Conservation (phyloP, 1,140 invertebrate genomes). For the Sitophilus oryzae region DNA sequence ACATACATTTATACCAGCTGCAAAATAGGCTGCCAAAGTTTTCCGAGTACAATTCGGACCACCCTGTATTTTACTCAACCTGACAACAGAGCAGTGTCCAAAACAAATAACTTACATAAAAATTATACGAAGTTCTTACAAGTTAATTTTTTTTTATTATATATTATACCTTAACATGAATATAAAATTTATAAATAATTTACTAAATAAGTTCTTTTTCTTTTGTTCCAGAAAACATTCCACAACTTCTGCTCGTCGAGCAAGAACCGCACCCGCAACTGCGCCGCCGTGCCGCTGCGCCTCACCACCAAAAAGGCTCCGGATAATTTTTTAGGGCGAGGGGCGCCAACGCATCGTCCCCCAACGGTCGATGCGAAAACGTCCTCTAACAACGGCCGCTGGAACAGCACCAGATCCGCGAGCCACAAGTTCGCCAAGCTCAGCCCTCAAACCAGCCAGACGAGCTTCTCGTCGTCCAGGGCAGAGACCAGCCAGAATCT, state of each 20-base stretch:
- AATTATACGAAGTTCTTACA: too few species aligned
- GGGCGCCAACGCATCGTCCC: constrained; percentile 12
- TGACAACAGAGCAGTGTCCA: too few species aligned
- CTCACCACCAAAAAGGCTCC: constrained; percentile 15
- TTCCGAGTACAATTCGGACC: too few species aligned
- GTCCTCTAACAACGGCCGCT: constrained; percentile 14
- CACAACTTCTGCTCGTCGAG: constrained; percentile 29
- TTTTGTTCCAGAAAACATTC: constrained; percentile 36
- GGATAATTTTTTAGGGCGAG: constrained; percentile 25
- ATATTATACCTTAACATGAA: too few species aligned
- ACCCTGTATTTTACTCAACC: too few species aligned
- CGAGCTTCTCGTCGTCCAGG: constrained; percentile 17
- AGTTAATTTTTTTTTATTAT: too few species aligned
- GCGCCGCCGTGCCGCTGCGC: constrained; percentile 11
- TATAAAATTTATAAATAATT: background rate
- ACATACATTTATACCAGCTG: too few species aligned
- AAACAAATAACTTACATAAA: too few species aligned
- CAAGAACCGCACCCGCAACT: constrained; percentile 5
- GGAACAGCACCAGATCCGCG: background rate
- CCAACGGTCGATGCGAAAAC: constrained; percentile 23
- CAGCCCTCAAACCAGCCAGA: constrained; percentile 18
- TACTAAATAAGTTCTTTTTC: background rate
- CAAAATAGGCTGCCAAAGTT: too few species aligned
- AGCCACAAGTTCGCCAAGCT: constrained; percentile 4
- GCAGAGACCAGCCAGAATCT: constrained; percentile 5